Base-by-base conservation (phyloP, 2,797 vertebrate genomes). In the Myioborus miniatus region DNA sequence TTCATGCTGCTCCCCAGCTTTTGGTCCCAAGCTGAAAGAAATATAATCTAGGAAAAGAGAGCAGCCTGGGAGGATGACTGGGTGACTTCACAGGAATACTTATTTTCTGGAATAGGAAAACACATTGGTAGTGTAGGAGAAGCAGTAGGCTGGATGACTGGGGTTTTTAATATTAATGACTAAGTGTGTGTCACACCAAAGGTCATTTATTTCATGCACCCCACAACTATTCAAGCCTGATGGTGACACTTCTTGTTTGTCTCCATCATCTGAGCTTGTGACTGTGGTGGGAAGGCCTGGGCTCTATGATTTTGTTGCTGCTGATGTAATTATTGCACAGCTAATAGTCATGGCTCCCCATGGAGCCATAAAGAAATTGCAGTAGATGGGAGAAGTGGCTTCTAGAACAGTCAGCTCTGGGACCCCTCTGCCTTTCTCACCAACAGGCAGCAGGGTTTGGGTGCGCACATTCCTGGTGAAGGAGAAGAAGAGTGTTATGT, bases 51-150 rank as follows among this genome's bases (percentile, higher is more conserved):
- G 70, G 41, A 62, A 86, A 72, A 78, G 32, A 64, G 68, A 88
- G 62, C 15, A 52, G 44, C 15, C 49, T 92, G 76, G 23, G 50
- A 89, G 32, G 74, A 60, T 65, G 80, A 36, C 80, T 52, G 65
- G 16, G 58, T 83, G 72, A 76, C 37, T 95, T 88, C 79, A 72
- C 17, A 76, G 50, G 37, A 93, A 72, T 67, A 53, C 63, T 76
- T 92, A 52, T 83, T 90, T 93, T 97, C 63, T 88, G 67, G 91
- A 88, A 58, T 65, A 68, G 6, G 53, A 71, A 83, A 90, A 44
- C 69, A 91, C 47, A 63, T 34, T 76, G 83, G 63, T 30, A 78
- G 72, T 32, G 63, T 81, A 74, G 82, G 84, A 96, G 82, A 79
- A 91, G 46, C 49, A 87, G 82, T 55, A 50, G 84, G 75, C 76